Evolutionary conservation across 2,113 vertebrate species (phyloP).

Genomic region (Rana temporaria): DNA sequence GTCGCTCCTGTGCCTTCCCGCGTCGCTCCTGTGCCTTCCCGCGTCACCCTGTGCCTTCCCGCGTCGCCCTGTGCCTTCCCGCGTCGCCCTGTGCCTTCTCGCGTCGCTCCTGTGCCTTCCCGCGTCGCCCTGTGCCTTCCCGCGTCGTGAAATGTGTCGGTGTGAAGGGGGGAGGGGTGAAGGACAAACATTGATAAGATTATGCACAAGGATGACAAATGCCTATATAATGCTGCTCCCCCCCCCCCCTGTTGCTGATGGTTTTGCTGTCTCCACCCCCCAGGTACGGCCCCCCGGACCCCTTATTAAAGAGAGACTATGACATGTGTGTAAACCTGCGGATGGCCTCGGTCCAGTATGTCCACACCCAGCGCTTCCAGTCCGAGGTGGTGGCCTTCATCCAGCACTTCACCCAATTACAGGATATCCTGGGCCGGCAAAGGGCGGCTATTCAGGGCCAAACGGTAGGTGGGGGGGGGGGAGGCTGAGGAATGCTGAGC

Average conservation of each 20-base stretch:
- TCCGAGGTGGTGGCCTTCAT: constrained; percentile 93
- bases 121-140: too few relatives aligned
- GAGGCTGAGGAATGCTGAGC: background rate
- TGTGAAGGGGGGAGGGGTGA: too few relatives aligned
- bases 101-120: too few relatives aligned
- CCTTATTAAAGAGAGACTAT: constrained; percentile 78
- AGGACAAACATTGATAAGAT: background rate
- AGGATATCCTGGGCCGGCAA: constrained; percentile 92
- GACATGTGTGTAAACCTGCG: constrained; percentile 85
- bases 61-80: too few relatives aligned
- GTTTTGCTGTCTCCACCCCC: rapidly evolving
- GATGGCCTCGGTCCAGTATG: constrained; percentile 96
- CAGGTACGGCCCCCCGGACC: constrained; percentile 84
- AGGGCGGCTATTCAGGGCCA: constrained; percentile 94
- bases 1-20: too few relatives aligned
- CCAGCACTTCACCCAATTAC: constrained; percentile 95
- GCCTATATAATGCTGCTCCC: too few relatives aligned
- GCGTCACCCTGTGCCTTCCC: too few relatives aligned
- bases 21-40: too few relatives aligned
- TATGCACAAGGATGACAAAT: background rate
- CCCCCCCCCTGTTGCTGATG: background rate
- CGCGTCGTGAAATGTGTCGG: too few relatives aligned
- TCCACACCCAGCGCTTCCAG: constrained; percentile 97
- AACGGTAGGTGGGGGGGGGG: constrained; percentile 75
- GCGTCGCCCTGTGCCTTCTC: too few relatives aligned